Conservation (phyloP, 2,113 vertebrate genomes). For the Bubalus kerabau region DNA sequence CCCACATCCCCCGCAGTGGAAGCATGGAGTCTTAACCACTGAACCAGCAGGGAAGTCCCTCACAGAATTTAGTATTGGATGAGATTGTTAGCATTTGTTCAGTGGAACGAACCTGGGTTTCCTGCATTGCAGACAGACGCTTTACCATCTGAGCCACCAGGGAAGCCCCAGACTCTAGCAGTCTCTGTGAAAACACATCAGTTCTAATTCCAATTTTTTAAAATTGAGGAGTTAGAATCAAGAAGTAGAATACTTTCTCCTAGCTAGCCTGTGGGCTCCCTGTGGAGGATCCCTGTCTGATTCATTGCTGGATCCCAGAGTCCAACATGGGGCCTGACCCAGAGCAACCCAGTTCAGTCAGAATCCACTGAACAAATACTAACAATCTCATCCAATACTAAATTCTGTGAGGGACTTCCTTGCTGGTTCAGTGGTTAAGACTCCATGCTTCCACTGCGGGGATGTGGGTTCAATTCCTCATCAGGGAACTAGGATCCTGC, state of each 20-base stretch:
- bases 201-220: neutral
- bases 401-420: neutral
- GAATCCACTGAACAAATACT: neutral
- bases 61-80: neutral
- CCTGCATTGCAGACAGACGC: no score
- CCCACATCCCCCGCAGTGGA: neutral
- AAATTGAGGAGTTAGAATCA: neutral
- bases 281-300: no score
- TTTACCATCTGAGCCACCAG: no score
- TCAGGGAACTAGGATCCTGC: neutral
- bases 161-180: neutral
- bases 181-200: neutral
- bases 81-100: neutral
- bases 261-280: neutral
- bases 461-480: neutral
- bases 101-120: neutral
- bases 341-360: neutral
- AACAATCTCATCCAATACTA: neutral
- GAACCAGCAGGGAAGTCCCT: neutral
- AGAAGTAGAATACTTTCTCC: neutral
- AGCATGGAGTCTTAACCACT: neutral
- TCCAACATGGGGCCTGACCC: neutral
- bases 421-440: neutral
- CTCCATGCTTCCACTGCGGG: neutral
- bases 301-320: neutral